A percentile compares a stretch with the other conserved stretches of the same genome.
phyloP scores from a whole-genome alignment of 2,797 vertebrate genomes.

The Holocentrus rufus region DNA sequence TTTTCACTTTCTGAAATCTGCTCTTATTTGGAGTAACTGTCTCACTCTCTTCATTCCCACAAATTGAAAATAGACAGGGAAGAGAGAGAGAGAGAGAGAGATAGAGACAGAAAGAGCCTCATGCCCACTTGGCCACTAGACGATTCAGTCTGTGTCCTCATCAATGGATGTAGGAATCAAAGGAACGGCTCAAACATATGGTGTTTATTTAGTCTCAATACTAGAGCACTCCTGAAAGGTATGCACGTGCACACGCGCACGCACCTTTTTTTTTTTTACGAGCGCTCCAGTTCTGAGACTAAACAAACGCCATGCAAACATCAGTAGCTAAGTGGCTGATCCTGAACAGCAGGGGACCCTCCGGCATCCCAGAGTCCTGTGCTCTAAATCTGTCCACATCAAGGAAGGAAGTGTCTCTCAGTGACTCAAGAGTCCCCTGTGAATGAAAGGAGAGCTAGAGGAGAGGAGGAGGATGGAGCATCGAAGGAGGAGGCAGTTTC shows the following conservation, averaged over 20 bases:
- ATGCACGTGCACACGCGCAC: no score
- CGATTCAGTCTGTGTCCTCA: conserved; percentile 29
- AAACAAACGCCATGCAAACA: background rate
- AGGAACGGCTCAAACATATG: conserved; percentile 14
- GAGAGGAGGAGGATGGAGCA: conserved; percentile 1
- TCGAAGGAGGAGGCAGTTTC: conserved; percentile 7
- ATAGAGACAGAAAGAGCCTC: conserved; percentile 12
- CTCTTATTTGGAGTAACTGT: background rate
- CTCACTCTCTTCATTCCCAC: background rate
- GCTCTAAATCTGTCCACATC: conserved; percentile 51
- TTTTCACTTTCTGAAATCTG: background rate
- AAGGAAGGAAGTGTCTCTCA: conserved; percentile 47
- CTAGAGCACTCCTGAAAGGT: no score
- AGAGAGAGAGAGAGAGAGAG: conserved; percentile 19
- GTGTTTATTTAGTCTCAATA: no score
- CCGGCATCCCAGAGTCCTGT: conserved; percentile 36
- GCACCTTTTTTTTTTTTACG: no score
- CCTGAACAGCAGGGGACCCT: conserved; percentile 35
- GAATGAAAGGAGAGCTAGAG: conserved; percentile 10
- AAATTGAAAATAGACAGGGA: conserved; percentile 11
- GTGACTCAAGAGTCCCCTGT: conserved; percentile 19
- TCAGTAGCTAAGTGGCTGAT: conserved; percentile 31
- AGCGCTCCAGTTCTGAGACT: no score
- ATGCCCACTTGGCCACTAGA: conserved; percentile 30
- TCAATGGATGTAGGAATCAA: conserved; percentile 52